Evolutionary conservation across 2,888 invertebrate genomes (phyloP), one percentile per base, ranked within the genome.

Genomic region (Acrobasis repandana): DNA sequence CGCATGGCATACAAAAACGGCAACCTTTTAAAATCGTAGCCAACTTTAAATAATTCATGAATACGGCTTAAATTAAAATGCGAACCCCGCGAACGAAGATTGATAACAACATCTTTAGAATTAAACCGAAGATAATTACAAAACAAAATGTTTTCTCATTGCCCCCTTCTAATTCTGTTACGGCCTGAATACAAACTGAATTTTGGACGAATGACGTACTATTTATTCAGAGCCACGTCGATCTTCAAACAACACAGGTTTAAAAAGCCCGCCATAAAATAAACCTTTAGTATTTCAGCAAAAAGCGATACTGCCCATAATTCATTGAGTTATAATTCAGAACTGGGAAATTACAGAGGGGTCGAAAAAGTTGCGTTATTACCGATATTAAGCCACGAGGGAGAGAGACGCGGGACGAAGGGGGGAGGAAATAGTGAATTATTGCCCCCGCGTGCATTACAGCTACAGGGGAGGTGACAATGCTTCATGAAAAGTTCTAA

Each of bases 301-400:
- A 74, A 75, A 73, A 72, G 75, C 74, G 74, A 77, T 69, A 70
- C 66, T 64, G 73, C 73, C 78, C 79, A 82, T 87, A 85, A 87
- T 84, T 83, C 82, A 88, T 81, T 76, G 73, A 74, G 80, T 80
- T 83, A 85, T 82, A 83, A 87, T 84, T 82, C 81, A 79, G 79
- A 68, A 74, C 77, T 73, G 80, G 76, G 76, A 82, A 83, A 82
- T 83, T 83, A 82, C 75, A 66, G 65, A 65, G 69, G 69, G 67
- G 71, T 62, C 67, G 75, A 79, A 79, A 82, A 82, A 83, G 79
- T 83, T 80, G 79, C 79, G 80, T 82, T 85, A 86, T 83, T 83
- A 82, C 78, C 83, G 77, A 87, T 87, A 88, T 85, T 84, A 85
- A 83, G 78, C 79, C 67, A 67, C 70, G 71, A 66, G 70, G 68